Conservation (phyloP, 1,140 invertebrate genomes). For the Drosophila miranda region DNA sequence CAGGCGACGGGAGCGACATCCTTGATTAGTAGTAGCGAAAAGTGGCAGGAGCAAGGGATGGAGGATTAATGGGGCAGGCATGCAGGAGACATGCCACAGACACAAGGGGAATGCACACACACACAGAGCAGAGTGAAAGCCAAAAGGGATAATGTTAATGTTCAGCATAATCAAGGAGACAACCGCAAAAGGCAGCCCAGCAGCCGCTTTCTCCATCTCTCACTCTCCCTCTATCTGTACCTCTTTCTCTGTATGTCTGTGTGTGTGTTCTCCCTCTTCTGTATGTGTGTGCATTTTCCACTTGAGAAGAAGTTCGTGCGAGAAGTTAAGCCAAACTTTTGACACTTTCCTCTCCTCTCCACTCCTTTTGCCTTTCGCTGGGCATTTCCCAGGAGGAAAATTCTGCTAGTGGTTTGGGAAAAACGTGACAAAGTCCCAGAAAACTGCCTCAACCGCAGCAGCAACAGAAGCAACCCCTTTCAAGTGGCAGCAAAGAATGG, state of each 20-base stretch:
- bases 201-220: constrained; percentile 38
- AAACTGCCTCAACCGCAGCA: constrained; percentile 36
- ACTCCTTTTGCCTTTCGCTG: constrained; percentile 1
- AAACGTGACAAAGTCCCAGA: constrained; percentile 54
- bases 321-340: constrained; percentile 73
- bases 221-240: constrained; percentile 8
- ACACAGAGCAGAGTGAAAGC: constrained; percentile 20
- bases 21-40: constrained; percentile 43
- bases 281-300: constrained; percentile 23
- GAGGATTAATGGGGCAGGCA: constrained; percentile 2
- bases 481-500: neutral
- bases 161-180: constrained; percentile 52
- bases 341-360: constrained; percentile 52
- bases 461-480: constrained; percentile 5
- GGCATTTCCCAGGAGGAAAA: constrained; percentile 15
- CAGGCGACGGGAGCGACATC: constrained; percentile 33
- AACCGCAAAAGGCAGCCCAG: constrained; percentile 32
- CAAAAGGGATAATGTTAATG: constrained; percentile 70
- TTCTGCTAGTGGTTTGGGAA: constrained; percentile 25
- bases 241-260: constrained; percentile 2
- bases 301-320: constrained; percentile 52
- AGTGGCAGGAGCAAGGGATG: neutral
- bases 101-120: constrained; percentile 2
- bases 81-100: constrained; percentile 37
- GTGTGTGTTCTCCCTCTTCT: constrained; percentile 27